Evolutionary conservation across 1,140 invertebrate species (phyloP).

Genomic region (Campoletis sonorensis): DNA sequence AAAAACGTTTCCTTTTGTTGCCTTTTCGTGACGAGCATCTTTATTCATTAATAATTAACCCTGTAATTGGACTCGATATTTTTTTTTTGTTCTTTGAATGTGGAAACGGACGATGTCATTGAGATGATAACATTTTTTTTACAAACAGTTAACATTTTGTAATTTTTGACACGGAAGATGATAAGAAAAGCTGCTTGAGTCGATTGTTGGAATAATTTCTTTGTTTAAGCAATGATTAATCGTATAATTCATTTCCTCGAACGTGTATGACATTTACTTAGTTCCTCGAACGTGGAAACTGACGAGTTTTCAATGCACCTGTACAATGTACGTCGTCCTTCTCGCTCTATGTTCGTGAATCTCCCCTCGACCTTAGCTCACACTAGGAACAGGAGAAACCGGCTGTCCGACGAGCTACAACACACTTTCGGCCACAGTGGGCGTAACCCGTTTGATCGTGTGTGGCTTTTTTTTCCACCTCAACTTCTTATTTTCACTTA

Average conservation of each 20-base stretch:
- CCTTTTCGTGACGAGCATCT: too few species aligned
- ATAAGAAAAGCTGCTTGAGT: too few species aligned
- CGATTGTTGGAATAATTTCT: too few species aligned
- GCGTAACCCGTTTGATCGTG: slow-evolving; percentile 24
- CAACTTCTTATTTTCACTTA: slow-evolving; percentile 19
- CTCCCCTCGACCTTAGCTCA: slow-evolving; percentile 24
- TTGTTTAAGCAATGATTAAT: too few species aligned
- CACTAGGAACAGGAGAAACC: slow-evolving; percentile 32
- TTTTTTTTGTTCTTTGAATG: too few species aligned
- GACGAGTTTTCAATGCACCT: slow-evolving; percentile 20
- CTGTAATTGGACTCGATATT: too few species aligned
- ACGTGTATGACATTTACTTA: neutral
- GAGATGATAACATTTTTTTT: too few species aligned
- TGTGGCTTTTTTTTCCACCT: slow-evolving; percentile 7
- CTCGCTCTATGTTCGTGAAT: slow-evolving; percentile 27
- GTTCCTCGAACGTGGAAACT: neutral
- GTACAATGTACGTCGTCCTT: neutral
- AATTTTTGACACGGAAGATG: too few species aligned
- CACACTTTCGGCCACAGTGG: slow-evolving; percentile 24
- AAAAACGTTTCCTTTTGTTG: too few species aligned
- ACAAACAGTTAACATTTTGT: too few species aligned
- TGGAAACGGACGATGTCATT: too few species aligned
- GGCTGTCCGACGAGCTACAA: neutral
- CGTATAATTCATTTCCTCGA: neutral
- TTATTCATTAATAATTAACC: too few species aligned